Evolutionary conservation across 2,113 vertebrate genomes (phyloP), one percentile per base, ranked within the genome.

Genomic region (Mus musculus): DNA sequence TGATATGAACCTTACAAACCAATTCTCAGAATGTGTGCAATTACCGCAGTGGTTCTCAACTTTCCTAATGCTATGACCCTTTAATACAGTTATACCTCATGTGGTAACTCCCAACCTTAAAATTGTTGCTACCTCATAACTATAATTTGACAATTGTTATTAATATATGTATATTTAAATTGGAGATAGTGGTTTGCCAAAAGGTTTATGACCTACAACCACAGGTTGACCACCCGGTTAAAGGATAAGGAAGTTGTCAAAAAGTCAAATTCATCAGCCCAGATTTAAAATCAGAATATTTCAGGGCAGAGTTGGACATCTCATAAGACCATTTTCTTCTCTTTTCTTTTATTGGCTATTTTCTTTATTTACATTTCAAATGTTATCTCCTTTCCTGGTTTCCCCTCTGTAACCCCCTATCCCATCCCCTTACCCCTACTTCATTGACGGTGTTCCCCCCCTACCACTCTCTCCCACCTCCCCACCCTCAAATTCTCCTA

Each of bases 241-340:
- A 24, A 46, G 3, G 19, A 5, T 16, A 3, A 24, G 30, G 3
- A 19, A 39, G 39, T 92, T 88, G 65, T 92, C 46, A 89, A 76
- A 90, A 93, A 89, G 75, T 93, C n/a, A 75, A 88, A 95, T 85
- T 87, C 49, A 72, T 30, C 82, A 69, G 14, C 30, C 77, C 36
- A 97, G 84, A 93, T 96, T 89, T 97, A 95, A 71, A 63, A 87
- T 84, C 22, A 36, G 36, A 75, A 12, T 75, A 93, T 78, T 30
- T 93, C 76, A 42, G 72, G 4, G 19, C 63, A 59, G 22, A 76
- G n/a, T 14, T 19, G 84, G 10, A 28, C 13, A 87, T 93, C 69
- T 95, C 56, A 87, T 65, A 90, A 91, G 77, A 87, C 73, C n/a
- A 82, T 1, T 71, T 89, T 59, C 17, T 19, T 20, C 59, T 19